Evolutionary conservation across 2,113 vertebrate species (phyloP), one percentile per base, ranked within the genome.

Genomic region (Gadus chalcogrammus): DNA sequence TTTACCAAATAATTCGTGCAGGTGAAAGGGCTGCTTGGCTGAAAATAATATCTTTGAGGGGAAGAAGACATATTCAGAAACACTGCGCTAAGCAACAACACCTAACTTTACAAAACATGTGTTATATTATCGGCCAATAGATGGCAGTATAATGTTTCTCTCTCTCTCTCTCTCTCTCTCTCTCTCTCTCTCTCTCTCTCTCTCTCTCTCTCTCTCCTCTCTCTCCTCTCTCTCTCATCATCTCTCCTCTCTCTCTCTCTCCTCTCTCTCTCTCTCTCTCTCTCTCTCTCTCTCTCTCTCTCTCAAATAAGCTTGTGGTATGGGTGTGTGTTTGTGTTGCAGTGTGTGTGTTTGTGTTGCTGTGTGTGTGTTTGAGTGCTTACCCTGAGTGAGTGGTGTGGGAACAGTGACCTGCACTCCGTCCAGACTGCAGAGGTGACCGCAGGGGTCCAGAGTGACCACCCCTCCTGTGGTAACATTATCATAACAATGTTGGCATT

Each of bases 401-500:
- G 92, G 90, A 52, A 86, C 87, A 55, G 83, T 84, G 56, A 94
- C 80, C 52, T 89, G 88, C 5, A 89, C 87, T 70, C 92, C 91
- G 78, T 94, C 93, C 52, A 94, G 83, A 59, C 90, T 90, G 84
- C 93, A 94, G 52, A 84, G 84, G 75, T 93, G 87, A 58, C 90
- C 91, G n/a, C 92, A 93, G 20, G 93, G 93, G 82, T 94, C 89
- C 27, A 94, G 82, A 48, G 87, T 94, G 76, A 94, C 84, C 15
- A 92, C 78, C 5, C 92, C 93, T 66, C 85, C 88, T 82, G 72
- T 75, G 70, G 79, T 15, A 68, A 0, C 15, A 31, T 31, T 13
- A 17, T 68, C 27, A 17, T 62, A 27, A 64, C 68, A 17, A 77
- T 15, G 53, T 27, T 13, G 12, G 42, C 42, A 48, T 48, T 35